These are phyloP conservation scores for Orchestes rusci DNA, from an alignment of 2,888 invertebrate genomes.

Conservation along the genomic window DNA sequence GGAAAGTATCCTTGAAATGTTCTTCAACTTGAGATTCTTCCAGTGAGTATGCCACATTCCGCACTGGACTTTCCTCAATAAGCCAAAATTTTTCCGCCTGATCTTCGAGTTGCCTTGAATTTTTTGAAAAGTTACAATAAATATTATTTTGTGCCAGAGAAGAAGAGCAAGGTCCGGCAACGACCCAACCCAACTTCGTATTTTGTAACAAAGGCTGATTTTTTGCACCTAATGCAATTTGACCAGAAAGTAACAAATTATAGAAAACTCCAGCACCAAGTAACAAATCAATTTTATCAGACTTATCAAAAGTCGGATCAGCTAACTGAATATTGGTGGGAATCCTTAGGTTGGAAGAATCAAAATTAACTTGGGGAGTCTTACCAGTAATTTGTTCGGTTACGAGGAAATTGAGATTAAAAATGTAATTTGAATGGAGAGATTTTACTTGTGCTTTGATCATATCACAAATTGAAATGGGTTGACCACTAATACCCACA, in stretches of 20 bases:
- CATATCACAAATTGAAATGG: slow-evolving; percentile 1
- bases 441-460: slow-evolving; percentile 6
- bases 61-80: slow-evolving; percentile 10
- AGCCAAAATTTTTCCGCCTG: slow-evolving; percentile 10
- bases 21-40: slow-evolving; percentile 10
- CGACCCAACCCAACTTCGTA: slow-evolving; percentile 20
- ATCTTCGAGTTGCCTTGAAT: too few relatives aligned
- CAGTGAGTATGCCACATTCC: background rate
- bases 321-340: slow-evolving; percentile 18
- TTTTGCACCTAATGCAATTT: slow-evolving; percentile 14
- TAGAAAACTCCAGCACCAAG: slow-evolving; percentile 22
- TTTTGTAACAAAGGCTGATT: slow-evolving; percentile 20
- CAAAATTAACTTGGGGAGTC: slow-evolving; percentile 11
- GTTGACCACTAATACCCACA: slow-evolving; percentile 9
- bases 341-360: too few relatives aligned
- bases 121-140: too few relatives aligned
- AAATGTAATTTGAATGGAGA: slow-evolving; percentile 3
- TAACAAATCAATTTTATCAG: slow-evolving; percentile 19
- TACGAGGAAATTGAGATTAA: slow-evolving; percentile 12
- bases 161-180: too few relatives aligned
- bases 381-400: slow-evolving; percentile 14
- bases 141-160: too few relatives aligned
- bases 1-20: slow-evolving; percentile 8
- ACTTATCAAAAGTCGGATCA: slow-evolving; percentile 16
- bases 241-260: slow-evolving; percentile 16